These are phyloP conservation scores for Allobates femoralis DNA, from an alignment of 2,797 vertebrate species.

Conservation along the genomic window DNA sequence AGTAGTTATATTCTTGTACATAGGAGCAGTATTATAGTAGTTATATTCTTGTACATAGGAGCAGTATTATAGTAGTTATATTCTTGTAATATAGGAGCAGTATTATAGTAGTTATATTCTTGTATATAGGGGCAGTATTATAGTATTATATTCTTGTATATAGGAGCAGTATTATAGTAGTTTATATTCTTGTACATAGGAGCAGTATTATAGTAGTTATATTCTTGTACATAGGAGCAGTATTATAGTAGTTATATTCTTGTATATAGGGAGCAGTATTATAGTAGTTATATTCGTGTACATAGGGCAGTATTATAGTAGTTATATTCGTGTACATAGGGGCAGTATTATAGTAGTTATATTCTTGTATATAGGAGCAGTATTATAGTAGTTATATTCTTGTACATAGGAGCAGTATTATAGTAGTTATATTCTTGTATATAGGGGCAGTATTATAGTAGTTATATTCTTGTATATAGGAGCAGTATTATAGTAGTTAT, in stretches of 20 bases:
- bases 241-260: constrained; percentile 14
- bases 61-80: constrained; percentile 4
- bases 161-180: constrained; percentile 9
- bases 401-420: constrained; percentile 5
- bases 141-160: constrained; percentile 7
- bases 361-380: neutral
- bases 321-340: too few species aligned
- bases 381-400: constrained; percentile 19
- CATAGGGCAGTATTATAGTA: too few species aligned
- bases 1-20: constrained; percentile 12
- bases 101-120: constrained; percentile 4
- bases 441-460: neutral
- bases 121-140: neutral
- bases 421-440: constrained; percentile 7
- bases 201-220: constrained; percentile 14
- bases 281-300: too few species aligned
- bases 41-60: neutral
- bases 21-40: constrained; percentile 4
- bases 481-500: constrained; percentile 3
- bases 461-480: constrained; percentile 8
- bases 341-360: constrained; percentile 14
- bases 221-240: constrained; percentile 2
- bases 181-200: neutral
- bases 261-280: too few species aligned
- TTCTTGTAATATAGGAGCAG: neutral